phyloP scores from a whole-genome alignment of 1,140 invertebrate genomes.

The Tachypleus tridentatus region DNA sequence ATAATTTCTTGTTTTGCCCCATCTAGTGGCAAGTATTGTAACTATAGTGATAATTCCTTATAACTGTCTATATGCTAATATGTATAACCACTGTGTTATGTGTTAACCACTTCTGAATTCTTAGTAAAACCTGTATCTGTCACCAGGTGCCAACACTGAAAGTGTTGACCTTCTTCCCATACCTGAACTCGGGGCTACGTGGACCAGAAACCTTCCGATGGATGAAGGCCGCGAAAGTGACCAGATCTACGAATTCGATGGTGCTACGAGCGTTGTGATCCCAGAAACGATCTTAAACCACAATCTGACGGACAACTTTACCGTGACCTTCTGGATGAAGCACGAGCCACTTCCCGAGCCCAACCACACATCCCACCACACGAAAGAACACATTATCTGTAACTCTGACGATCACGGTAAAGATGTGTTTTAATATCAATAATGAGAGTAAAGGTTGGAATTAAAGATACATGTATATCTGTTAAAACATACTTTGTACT shows the following conservation, averaged over 20 bases:
- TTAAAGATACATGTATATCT: no score
- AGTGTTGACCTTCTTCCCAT: slow-evolving; percentile 75
- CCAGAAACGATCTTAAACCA: slow-evolving; percentile 49
- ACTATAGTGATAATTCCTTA: no score
- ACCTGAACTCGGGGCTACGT: slow-evolving; percentile 59
- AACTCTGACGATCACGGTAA: slow-evolving; percentile 91
- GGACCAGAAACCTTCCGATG: slow-evolving; percentile 72
- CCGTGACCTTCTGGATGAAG: slow-evolving; percentile 84
- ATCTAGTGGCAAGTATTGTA: no score
- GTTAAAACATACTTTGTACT: no score
- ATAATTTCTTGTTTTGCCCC: no score
- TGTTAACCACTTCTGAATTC: no score
- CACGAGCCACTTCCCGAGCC: slow-evolving; percentile 51
- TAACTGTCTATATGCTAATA: no score
- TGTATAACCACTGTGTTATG: no score
- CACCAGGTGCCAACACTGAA: slow-evolving; percentile 48
- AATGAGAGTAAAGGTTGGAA: no score
- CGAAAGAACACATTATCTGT: slow-evolving; percentile 90
- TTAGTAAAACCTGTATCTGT: no score
- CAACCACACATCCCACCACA: slow-evolving; percentile 57
- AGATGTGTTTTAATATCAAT: slow-evolving; percentile 29
- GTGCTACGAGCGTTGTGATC: slow-evolving; percentile 64
- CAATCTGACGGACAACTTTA: slow-evolving; percentile 63
- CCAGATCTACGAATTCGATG: slow-evolving; percentile 90
- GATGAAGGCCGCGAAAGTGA: slow-evolving; percentile 82